Base-by-base conservation (phyloP, 2,113 vertebrate species). In the Pterocles burchelli region DNA sequence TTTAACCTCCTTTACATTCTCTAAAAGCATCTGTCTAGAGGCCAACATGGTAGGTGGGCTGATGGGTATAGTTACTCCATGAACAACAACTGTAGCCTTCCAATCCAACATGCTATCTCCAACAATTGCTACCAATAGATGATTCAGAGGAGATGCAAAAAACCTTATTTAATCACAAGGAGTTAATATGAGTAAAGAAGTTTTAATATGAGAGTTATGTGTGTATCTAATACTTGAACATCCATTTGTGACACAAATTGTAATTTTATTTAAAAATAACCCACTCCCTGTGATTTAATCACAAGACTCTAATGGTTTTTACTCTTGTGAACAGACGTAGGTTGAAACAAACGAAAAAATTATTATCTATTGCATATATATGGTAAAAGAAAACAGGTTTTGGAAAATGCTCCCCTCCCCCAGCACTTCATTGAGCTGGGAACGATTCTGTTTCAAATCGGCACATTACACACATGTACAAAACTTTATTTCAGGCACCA, bases 81-180 rank as follows among this genome's bases (percentile, higher is more conserved):
- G 41, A 61, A 77, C 33, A 68, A 46, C 0, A 12, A 4, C 55
- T 81, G 45, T 73, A 74, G 4, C 10, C 13, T 63, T 68, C 26
- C 29, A 77, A 13, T 51, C 12, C 45, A 73, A 17, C 21, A 36
- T 15, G 13, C 24, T 26, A 4, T 54, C 10, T 85, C 34, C 33
- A 77, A 13, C 6, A 41, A 20, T 7, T 17, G 13, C 46, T 71
- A 51, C n/a, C 25, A 63, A 54, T 5, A 79, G n/a, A n/a, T 36
- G 11, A 11, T 31, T 54, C 46, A 51, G 45, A 68, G 20, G 20
- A 76, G 24, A 29, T 33, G 10, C 16, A 72, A 81, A 75, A 55
- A 17, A 14, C 3, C 5, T 6, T 33, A 36, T 52, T 24, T 63
- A 49, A 31, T 58, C 16, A 58, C 5, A 8, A 34, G 0, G 0